Conservation (phyloP, 2,888 invertebrate species). For the Omphaloscelis lunosa region DNA sequence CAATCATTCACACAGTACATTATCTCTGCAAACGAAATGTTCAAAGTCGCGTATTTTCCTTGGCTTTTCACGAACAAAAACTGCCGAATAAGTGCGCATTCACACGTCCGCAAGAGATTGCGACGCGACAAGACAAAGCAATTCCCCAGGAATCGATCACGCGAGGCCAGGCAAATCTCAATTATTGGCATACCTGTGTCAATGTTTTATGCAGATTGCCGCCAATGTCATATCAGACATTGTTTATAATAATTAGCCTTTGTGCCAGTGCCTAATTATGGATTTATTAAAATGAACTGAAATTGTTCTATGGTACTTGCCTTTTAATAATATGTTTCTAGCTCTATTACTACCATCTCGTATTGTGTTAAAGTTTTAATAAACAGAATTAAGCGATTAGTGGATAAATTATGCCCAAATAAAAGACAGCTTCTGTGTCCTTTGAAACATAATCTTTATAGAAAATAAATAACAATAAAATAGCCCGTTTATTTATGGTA, state of each 20-base stretch:
- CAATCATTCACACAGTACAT: conserved; percentile 53
- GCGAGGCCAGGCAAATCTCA: conserved; percentile 80
- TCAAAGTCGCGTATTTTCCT: conserved; percentile 57
- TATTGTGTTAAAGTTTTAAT: neutral
- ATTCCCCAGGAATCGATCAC: conserved; percentile 83
- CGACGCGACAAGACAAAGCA: conserved; percentile 75
- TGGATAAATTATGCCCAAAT: conserved; percentile 13
- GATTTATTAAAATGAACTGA: conserved; percentile 50
- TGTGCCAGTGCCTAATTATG: conserved; percentile 54
- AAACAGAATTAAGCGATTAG: neutral
- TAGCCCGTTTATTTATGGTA: conserved; percentile 32
- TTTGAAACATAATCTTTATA: conserved; percentile 1
- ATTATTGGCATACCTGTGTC: conserved; percentile 75
- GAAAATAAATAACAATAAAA: conserved; percentile 5
- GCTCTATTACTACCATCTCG: neutral
- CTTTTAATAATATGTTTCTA: neutral
- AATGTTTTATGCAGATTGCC: conserved; percentile 78
- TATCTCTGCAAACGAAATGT: conserved; percentile 64
- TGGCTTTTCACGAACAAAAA: conserved; percentile 73
- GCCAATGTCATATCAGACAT: conserved; percentile 66
- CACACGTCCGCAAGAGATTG: conserved; percentile 71
- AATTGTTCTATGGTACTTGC: conserved; percentile 32
- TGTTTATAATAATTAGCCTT: conserved; percentile 63
- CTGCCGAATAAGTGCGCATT: conserved; percentile 71
- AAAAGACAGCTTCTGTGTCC: conserved; percentile 28